These are phyloP conservation scores for Notodonta dromedarius DNA, from an alignment of 2,888 invertebrate species.

Conservation along the genomic window DNA sequence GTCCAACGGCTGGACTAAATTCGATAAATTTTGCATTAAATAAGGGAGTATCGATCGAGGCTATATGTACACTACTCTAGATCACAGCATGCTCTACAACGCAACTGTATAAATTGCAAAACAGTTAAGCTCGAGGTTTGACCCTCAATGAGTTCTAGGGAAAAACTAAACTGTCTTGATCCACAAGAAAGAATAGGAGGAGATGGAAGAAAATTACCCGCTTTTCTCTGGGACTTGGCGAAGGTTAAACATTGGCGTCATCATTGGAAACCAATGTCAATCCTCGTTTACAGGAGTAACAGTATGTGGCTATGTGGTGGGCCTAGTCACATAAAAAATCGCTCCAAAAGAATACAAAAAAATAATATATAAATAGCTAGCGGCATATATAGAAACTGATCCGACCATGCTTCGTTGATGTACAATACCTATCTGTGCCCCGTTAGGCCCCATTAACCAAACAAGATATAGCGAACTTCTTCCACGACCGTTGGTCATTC, in stretches of 20 bases:
- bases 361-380: not conserved
- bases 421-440: not conserved
- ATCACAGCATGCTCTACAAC: no score
- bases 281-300: no score
- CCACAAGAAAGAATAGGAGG: no score
- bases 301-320: no score
- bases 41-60: not conserved
- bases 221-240: no score
- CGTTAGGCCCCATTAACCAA: not conserved
- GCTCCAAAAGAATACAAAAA: not conserved
- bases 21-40: not conserved
- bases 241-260: no score
- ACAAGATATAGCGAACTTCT: conserved; percentile 12
- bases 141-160: no score
- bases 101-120: no score
- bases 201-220: no score
- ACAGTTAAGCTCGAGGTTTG: no score
- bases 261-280: no score
- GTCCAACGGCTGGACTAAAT: conserved; percentile 1
- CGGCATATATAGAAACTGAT: not conserved
- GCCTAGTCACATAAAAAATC: not conserved
- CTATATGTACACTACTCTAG: not conserved
- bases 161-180: no score
- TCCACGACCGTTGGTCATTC: conserved; percentile 36
- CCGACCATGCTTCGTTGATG: not conserved